These are phyloP conservation scores for Bolinopsis microptera DNA, from an alignment of 37 sponge, comb jelly and placozoan species.

Conservation along the genomic window DNA sequence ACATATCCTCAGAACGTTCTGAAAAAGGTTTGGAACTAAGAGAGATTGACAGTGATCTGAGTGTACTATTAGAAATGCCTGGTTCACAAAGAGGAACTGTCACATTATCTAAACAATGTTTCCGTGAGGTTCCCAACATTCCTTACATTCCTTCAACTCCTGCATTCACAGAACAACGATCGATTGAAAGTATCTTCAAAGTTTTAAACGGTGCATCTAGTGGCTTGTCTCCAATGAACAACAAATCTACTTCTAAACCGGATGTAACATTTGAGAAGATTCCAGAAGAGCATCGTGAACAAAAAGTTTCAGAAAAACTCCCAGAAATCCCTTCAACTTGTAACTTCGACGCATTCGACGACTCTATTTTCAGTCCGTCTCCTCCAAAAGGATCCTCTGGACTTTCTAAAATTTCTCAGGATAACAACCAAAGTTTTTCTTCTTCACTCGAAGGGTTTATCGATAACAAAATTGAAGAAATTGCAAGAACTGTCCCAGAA, in stretches of 20 bases:
- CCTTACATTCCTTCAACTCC: background rate
- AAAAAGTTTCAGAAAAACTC: background rate
- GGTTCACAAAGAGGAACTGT: background rate
- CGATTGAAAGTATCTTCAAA: background rate
- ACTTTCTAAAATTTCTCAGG: background rate
- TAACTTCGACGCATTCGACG: background rate
- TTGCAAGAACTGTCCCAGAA: too few species aligned
- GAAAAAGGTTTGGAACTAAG: too few species aligned
- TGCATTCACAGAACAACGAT: background rate
- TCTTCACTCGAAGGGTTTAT: slow-evolving; percentile 11
- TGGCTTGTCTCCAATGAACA: too few species aligned
- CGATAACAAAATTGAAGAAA: background rate
- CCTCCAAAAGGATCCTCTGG: background rate
- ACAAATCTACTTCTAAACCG: too few species aligned
- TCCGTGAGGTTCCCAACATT: background rate
- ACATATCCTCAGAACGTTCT: too few species aligned
- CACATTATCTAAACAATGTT: background rate
- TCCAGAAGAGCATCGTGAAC: background rate
- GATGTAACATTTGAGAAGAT: background rate
- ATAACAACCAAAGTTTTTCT: background rate
- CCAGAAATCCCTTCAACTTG: background rate
- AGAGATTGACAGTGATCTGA: background rate
- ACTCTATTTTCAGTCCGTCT: slow-evolving; percentile 2
- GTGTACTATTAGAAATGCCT: background rate
- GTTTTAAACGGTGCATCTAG: background rate